These are phyloP conservation scores for Pharmacophagus antenor DNA, from an alignment of 2,888 invertebrate species.

Conservation along the genomic window DNA sequence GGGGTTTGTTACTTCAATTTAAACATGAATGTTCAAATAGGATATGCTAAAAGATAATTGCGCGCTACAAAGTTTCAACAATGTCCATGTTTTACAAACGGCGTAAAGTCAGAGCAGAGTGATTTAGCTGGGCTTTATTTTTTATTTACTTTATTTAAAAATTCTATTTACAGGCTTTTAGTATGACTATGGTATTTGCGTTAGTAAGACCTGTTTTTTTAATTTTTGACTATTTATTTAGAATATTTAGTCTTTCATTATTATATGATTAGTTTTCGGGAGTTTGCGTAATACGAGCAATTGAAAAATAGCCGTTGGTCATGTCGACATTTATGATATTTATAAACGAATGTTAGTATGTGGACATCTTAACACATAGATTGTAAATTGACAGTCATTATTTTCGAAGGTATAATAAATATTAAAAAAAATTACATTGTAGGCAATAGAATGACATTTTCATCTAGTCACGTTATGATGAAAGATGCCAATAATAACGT, in stretches of 20 bases:
- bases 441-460: background rate
- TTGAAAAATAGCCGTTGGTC: too few species aligned
- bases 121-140: conserved; percentile 37
- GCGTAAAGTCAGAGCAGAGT: conserved; percentile 36
- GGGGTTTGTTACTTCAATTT: conserved; percentile 18
- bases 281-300: too few species aligned
- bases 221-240: too few species aligned
- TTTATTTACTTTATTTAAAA: conserved; percentile 37
- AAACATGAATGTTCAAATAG: conserved; percentile 38
- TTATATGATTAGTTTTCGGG: too few species aligned
- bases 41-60: conserved; percentile 40
- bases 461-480: conserved; percentile 1
- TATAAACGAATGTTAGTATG: background rate
- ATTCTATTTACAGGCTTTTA: background rate
- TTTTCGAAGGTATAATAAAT: too few species aligned
- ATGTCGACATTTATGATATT: too few species aligned
- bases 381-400: too few species aligned
- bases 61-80: conserved; percentile 13
- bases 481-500: conserved; percentile 25
- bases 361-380: background rate
- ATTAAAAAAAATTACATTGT: too few species aligned
- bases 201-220: too few species aligned
- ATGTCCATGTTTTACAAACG: conserved; percentile 10
- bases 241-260: too few species aligned
- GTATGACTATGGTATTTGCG: background rate